These are phyloP conservation scores for Mastigias papua DNA, from an alignment of 30 jellyfish, hydroid and myxozoan genomes.

Conservation along the genomic window DNA sequence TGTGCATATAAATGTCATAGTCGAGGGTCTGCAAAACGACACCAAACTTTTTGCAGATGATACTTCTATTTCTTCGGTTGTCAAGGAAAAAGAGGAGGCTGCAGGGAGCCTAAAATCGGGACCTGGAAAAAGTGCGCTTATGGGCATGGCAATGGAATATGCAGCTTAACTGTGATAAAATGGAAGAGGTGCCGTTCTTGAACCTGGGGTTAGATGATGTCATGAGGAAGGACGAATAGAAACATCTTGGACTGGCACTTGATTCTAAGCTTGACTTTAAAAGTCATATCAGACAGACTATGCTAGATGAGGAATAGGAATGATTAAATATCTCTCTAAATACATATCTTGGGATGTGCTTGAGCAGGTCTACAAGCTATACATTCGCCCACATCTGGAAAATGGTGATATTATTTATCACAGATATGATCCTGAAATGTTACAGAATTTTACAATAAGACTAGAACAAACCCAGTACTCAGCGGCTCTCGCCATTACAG, in stretches of 20 bases:
- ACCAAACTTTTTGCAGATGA: conserved; percentile 10
- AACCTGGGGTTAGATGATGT: conserved; percentile 21
- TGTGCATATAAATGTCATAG: background rate
- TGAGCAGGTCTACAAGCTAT: conserved; percentile 56
- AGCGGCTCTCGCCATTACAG: conserved; percentile 49
- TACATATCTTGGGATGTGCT: conserved; percentile 45
- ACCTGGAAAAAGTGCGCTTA: conserved; percentile 31
- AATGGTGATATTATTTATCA: conserved; percentile 60
- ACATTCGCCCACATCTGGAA: conserved; percentile 52
- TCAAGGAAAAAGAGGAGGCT: conserved; percentile 42
- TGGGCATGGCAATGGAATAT: conserved; percentile 71
- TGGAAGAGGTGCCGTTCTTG: conserved; percentile 7
- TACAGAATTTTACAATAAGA: conserved; percentile 16
- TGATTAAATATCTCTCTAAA: conserved; percentile 26
- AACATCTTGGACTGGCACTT: conserved; percentile 35
- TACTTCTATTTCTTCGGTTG: conserved; percentile 34
- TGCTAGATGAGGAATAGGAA: conserved; percentile 47
- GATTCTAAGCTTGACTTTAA: conserved; percentile 24
- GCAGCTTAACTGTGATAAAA: conserved; percentile 29
- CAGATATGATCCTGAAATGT: conserved; percentile 40
- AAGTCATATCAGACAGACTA: conserved; percentile 39
- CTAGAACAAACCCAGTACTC: conserved; percentile 34
- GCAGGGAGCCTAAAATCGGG: conserved; percentile 4
- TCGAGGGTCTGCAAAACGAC: conserved; percentile 33
- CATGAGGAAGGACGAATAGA: conserved; percentile 38